A percentile compares a stretch with the other conserved stretches of the same genome.
Evolutionary conservation across 2,797 vertebrate genomes (phyloP).

Genomic region (Syngnathus rostellatus): DNA sequence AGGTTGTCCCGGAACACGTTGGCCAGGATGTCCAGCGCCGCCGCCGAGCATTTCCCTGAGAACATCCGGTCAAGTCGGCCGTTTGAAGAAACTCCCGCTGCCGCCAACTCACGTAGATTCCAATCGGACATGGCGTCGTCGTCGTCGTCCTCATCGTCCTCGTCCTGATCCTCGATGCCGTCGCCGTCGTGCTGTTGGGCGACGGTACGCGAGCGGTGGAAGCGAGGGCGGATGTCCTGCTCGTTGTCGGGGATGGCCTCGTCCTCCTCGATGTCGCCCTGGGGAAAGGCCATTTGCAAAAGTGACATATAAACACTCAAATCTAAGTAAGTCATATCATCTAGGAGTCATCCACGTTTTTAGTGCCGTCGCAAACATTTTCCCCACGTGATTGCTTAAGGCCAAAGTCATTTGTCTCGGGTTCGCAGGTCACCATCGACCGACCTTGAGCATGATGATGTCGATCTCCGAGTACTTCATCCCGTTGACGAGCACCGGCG

Average conservation of each 20-base stretch:
- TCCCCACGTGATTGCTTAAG: background rate
- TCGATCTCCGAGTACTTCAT: conserved; percentile 97
- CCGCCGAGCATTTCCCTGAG: conserved; percentile 82
- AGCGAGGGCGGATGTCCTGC: conserved; percentile 92
- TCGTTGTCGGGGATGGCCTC: conserved; percentile 85
- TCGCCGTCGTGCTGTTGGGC: conserved; percentile 85
- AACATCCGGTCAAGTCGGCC: too few relatives aligned
- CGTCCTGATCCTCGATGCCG: conserved; percentile 80
- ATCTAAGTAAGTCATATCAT: too few relatives aligned
- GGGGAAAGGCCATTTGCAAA: background rate
- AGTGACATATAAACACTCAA: too few relatives aligned
- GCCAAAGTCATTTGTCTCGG: background rate
- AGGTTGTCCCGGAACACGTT: conserved; percentile 86
- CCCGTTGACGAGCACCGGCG: conserved; percentile 88
- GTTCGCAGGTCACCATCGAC: conserved; percentile 6
- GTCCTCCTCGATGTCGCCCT: conserved; percentile 82
- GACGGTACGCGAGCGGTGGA: conserved; percentile 91
- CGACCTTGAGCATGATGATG: conserved; percentile 88
- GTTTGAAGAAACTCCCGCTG: background rate
- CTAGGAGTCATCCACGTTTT: background rate
- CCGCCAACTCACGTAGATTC: conserved; percentile 78
- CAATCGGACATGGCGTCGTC: conserved; percentile 87
- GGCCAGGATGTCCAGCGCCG: conserved; percentile 81
- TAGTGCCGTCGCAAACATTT: background rate
- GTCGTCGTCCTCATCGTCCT: conserved; percentile 83